Evolutionary conservation across 2,888 invertebrate species (phyloP), one percentile per base, ranked within the genome.

Genomic region (Cosmopolites sordidus): DNA sequence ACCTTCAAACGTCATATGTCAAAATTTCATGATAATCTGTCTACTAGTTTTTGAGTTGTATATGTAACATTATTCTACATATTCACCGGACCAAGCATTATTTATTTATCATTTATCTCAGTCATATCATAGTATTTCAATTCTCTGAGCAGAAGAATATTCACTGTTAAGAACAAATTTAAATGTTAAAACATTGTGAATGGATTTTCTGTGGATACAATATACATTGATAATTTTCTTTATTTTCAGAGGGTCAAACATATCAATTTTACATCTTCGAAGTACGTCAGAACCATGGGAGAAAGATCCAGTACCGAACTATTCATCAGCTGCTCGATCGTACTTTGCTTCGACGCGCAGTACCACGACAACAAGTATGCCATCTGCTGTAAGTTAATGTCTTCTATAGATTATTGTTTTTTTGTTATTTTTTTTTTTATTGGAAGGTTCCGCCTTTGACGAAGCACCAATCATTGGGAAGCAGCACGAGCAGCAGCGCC

Each of bases 261-360:
- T 80, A 50, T 80, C 80, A 45, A 73, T 81, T 52, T 70, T 81
- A 27, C 80, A 80, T 60, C 70, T 80, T 17, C 74, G 80, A 11
- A 75, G 75, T 59, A 73, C 78, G 1, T 76, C 79, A 15, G 80
- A 81, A 56, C 78, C 79, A 30, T 80, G 80, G 79, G 79, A 79
- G 57, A 53, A 46, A 43, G 68, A 69, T 2, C 65, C 67, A 47
- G 37, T 42, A 14, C 40, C 49, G 6, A 70, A 74, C 16, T 70
- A 74, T 30, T 68, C 71, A 29, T 40, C 54, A 16, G 52, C 56
- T 1, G 56, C 62, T 58, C 51, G 63, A 62, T 54, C 63, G 45
- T 43, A 49, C 18, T 54, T 58, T 17, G 58, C 64, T 30, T 64
- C 64, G n/a, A 59, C 64, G 22, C 60, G 62, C 15, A 63, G 67